These are phyloP conservation scores for Tipula vernalis DNA, from an alignment of 2,888 invertebrate genomes.

Conservation along the genomic window DNA sequence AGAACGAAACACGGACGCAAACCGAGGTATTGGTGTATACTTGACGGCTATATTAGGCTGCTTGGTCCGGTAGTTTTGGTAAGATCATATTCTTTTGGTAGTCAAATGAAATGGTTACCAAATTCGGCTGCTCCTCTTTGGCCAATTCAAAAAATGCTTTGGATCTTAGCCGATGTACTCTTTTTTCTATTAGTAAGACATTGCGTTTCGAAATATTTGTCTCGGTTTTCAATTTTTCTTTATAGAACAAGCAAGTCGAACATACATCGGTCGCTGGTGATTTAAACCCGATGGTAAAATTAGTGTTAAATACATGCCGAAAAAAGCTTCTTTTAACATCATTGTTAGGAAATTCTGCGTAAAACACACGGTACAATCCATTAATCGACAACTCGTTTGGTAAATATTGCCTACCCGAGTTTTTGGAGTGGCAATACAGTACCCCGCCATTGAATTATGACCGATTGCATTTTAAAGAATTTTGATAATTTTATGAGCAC, in stretches of 20 bases:
- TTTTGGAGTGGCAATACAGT: neutral
- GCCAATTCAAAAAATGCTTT: slow-evolving; percentile 20
- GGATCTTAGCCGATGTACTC: slow-evolving; percentile 18
- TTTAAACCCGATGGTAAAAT: slow-evolving; percentile 20
- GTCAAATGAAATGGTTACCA: slow-evolving; percentile 22
- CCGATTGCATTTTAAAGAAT: too few relatives aligned
- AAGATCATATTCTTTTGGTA: slow-evolving; percentile 24
- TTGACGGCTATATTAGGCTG: slow-evolving; percentile 23
- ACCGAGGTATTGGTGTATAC: too few relatives aligned
- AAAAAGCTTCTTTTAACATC: slow-evolving; percentile 15
- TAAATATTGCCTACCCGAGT: neutral
- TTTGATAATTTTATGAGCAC: too few relatives aligned
- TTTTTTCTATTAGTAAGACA: slow-evolving; percentile 13
- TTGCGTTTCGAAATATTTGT: neutral
- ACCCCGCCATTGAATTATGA: too few relatives aligned
- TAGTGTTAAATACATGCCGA: slow-evolving; percentile 16
- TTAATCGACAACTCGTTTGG: too few relatives aligned
- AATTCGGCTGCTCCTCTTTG: slow-evolving; percentile 16
- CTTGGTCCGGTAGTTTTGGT: slow-evolving; percentile 24
- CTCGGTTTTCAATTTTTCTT: too few relatives aligned
- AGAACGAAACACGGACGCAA: too few relatives aligned
- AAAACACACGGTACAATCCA: too few relatives aligned
- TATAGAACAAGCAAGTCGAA: neutral
- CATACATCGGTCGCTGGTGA: slow-evolving; percentile 14
- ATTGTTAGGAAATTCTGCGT: too few relatives aligned